Conservation (phyloP, 2,888 invertebrate genomes). For the Drosophila prolongata region DNA sequence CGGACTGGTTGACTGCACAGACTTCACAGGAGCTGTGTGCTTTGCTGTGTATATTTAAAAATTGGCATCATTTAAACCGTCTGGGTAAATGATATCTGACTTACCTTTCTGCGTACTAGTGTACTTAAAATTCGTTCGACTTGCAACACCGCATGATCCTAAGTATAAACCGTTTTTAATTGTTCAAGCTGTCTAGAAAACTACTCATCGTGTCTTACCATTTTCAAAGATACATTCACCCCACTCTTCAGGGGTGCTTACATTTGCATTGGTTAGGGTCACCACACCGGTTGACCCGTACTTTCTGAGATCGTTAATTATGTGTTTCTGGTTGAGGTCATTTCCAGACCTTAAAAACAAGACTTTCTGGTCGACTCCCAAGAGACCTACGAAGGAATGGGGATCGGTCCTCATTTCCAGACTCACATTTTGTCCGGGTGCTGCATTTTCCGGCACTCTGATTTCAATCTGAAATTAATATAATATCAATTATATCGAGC, state of each 20-base stretch:
- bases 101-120: too few species aligned
- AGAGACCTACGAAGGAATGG: slow-evolving; percentile 93
- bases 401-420: slow-evolving; percentile 92
- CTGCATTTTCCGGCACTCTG: slow-evolving; percentile 87
- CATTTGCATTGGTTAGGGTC: slow-evolving; percentile 80
- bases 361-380: slow-evolving; percentile 95
- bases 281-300: slow-evolving; percentile 85
- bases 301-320: slow-evolving; percentile 87
- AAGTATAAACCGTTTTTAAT: too few species aligned
- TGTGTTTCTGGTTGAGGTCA: slow-evolving; percentile 85
- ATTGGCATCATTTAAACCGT: too few species aligned
- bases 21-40: too few species aligned
- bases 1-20: neutral
- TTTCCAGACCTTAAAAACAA: slow-evolving; percentile 89
- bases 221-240: neutral
- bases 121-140: too few species aligned
- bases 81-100: too few species aligned
- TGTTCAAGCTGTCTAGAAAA: too few species aligned
- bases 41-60: too few species aligned
- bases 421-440: slow-evolving; percentile 91
- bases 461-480: slow-evolving; percentile 87
- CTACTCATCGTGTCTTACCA: too few species aligned
- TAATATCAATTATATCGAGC: neutral
- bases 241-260: neutral
- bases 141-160: too few species aligned